Conservation (phyloP, 2,888 invertebrate genomes). For the Cerastoderma edule region DNA sequence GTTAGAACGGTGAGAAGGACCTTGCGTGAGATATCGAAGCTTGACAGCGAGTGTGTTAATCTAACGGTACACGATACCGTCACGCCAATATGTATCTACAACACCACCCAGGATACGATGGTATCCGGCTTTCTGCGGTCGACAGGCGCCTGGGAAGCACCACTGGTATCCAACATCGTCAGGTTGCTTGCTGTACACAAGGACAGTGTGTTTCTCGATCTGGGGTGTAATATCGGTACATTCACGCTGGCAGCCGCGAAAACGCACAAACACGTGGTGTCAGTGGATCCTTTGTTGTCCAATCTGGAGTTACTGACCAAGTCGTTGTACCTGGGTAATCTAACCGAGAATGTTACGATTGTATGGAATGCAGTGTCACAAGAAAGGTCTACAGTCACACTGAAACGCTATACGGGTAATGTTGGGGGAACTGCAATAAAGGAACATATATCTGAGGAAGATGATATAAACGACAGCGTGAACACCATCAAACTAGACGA, state of each 20-base stretch:
- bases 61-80: background rate
- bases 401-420: conserved; percentile 36
- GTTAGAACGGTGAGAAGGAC: background rate
- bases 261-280: conserved; percentile 37
- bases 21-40: background rate
- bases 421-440: conserved; percentile 54
- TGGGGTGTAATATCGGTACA: conserved; percentile 50
- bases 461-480: background rate
- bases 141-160: conserved; percentile 38
- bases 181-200: conserved; percentile 14
- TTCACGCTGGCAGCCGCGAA: conserved; percentile 37
- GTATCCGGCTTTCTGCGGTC: conserved; percentile 23
- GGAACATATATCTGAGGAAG: background rate
- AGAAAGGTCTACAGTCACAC: conserved; percentile 18
- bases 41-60: conserved; percentile 3
- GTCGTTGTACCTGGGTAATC: conserved; percentile 35
- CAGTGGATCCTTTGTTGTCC: conserved; percentile 40
- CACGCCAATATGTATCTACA: conserved; percentile 42
- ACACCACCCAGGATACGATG: conserved; percentile 24
- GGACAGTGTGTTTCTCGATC: conserved; percentile 35
- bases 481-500: conserved; percentile 28
- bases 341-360: conserved; percentile 37
- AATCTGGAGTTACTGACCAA: conserved; percentile 38
- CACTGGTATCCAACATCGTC: conserved; percentile 21
- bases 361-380: conserved; percentile 55